A percentile compares a stretch with the other conserved stretches of the same genome.
phyloP scores from a whole-genome alignment of 2,113 vertebrate species.

The Pseudorasbora parva region DNA sequence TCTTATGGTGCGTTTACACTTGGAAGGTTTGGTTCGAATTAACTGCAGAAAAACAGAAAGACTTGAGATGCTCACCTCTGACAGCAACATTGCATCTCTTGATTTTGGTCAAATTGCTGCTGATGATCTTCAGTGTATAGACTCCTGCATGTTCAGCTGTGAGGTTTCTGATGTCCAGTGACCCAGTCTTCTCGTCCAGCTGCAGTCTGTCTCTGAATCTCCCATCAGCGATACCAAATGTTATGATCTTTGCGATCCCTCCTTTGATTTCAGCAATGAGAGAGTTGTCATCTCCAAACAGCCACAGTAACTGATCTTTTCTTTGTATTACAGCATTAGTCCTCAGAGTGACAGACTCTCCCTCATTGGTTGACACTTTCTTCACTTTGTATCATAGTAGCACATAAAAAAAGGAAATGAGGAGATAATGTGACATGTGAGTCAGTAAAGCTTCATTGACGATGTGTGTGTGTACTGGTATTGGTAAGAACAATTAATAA shows the following conservation, averaged over 20 bases:
- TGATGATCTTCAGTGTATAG: not conserved
- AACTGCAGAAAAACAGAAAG: not conserved
- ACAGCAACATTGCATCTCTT: not conserved
- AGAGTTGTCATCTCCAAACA: not conserved
- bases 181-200: not conserved
- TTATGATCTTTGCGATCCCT: not conserved
- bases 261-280: not conserved
- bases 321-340: not conserved
- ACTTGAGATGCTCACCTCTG: not conserved
- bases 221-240: not conserved
- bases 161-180: not conserved
- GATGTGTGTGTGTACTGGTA: not conserved
- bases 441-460: slow-evolving; percentile 2
- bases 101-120: not conserved
- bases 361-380: not conserved
- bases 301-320: not conserved
- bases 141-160: not conserved
- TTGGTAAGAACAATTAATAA: not conserved
- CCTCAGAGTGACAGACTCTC: not conserved
- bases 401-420: not conserved
- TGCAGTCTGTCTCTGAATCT: not conserved
- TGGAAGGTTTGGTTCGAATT: no score
- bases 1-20: no score
- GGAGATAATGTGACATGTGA: not conserved
- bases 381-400: not conserved